Percentiles rank a stretch among this genome's conserved stretches.
These are phyloP conservation scores for Strongylocentrotus purpuratus DNA, from an alignment of 35 echinoderm and acorn worm genomes.

Conservation along the genomic window DNA sequence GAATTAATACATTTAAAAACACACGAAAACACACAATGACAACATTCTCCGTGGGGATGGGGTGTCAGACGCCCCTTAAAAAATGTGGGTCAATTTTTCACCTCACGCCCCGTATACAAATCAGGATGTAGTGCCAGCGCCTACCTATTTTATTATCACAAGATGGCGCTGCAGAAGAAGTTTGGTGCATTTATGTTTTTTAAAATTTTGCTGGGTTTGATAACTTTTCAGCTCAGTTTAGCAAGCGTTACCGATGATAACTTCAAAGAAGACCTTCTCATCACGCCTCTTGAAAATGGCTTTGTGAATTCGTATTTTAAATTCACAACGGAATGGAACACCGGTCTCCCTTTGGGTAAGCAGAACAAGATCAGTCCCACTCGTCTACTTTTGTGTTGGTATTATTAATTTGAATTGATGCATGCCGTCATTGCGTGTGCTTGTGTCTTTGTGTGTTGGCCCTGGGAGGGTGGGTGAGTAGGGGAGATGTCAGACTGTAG, in stretches of 20 bases:
- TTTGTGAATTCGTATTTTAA: constrained; percentile 81
- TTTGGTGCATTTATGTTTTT: constrained; percentile 14
- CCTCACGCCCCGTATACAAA: no score
- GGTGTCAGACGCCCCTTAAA: no score
- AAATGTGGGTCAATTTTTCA: no score
- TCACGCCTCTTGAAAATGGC: constrained; percentile 75
- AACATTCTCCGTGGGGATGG: no score
- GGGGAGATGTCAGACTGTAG: no score
- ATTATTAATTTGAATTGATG: no score
- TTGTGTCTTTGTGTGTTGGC: no score
- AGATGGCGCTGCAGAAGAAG: constrained; percentile 51
- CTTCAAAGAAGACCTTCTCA: constrained; percentile 76
- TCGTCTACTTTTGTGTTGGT: background rate
- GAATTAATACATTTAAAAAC: no score
- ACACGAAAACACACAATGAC: no score
- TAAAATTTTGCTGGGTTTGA: background rate
- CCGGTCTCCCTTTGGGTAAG: constrained; percentile 46
- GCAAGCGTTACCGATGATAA: constrained; percentile 53
- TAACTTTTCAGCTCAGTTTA: background rate
- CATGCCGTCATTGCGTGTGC: no score
- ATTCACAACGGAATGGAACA: constrained; percentile 78
- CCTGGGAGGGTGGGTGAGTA: no score
- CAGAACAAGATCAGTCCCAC: background rate
- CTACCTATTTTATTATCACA: background rate
- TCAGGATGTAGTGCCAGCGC: no score